A percentile compares a stretch with the other conserved stretches of the same genome.
These are phyloP conservation scores for Mellilla xanthometata DNA, from an alignment of 2,888 invertebrate species.

Conservation along the genomic window DNA sequence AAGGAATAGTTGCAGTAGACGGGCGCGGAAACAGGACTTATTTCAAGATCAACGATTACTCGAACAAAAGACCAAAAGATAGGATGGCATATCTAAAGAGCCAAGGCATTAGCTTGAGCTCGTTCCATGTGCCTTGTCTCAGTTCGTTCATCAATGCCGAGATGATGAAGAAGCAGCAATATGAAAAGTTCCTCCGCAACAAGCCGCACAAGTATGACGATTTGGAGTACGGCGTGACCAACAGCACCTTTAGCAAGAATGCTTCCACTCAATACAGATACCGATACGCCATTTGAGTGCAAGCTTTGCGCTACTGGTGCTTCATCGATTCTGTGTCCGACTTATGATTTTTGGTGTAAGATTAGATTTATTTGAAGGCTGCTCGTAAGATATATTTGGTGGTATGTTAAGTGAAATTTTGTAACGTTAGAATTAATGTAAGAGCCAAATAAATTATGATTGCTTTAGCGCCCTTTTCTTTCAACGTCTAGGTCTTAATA, in stretches of 20 bases:
- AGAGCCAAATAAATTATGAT: constrained; percentile 37
- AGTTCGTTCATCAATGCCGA: constrained; percentile 63
- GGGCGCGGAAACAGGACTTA: constrained; percentile 59
- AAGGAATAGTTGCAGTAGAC: constrained; percentile 61
- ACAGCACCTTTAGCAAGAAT: constrained; percentile 1
- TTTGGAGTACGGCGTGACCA: constrained; percentile 2
- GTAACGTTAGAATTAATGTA: constrained; percentile 47
- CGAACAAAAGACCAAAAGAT: constrained; percentile 52
- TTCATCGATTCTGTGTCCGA: background rate
- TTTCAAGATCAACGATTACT: constrained; percentile 47
- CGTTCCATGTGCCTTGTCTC: constrained; percentile 70
- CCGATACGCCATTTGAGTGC: constrained; percentile 4
- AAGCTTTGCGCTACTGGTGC: background rate
- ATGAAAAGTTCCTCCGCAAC: constrained; percentile 34
- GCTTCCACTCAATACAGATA: constrained; percentile 1
- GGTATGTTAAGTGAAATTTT: constrained; percentile 61
- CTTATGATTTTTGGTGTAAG: constrained; percentile 37
- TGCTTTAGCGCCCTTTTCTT: constrained; percentile 45
- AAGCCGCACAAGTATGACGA: constrained; percentile 7
- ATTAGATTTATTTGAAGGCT: constrained; percentile 25
- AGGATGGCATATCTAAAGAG: constrained; percentile 45
- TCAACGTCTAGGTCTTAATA: too few species aligned
- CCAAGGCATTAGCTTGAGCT: constrained; percentile 65
- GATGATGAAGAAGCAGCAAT: constrained; percentile 51
- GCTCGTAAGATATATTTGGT: constrained; percentile 51